A percentile compares a stretch with the other conserved stretches of the same genome.
Conservation (phyloP, 2,888 invertebrate genomes). For the Poecilobothrus nobilitatus region DNA sequence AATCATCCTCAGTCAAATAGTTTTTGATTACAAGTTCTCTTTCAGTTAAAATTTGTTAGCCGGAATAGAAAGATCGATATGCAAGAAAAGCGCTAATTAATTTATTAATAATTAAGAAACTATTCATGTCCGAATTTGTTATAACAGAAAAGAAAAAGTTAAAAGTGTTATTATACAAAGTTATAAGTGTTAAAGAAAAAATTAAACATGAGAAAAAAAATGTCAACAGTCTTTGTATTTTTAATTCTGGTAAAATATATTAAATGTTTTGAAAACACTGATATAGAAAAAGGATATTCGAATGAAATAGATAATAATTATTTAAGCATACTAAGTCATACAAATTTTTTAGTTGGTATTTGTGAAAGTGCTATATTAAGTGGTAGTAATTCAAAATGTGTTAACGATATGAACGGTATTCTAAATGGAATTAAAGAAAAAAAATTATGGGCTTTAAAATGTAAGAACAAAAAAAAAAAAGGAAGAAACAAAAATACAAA, state of each 20-base stretch:
- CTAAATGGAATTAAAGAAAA: background rate
- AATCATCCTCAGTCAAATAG: too few species aligned
- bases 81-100: too few species aligned
- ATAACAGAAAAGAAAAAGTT: too few species aligned
- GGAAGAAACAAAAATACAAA: too few species aligned
- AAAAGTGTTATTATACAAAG: too few species aligned
- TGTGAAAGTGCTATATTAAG: background rate
- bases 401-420: background rate
- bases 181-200: background rate
- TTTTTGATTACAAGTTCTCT: too few species aligned
- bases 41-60: too few species aligned
- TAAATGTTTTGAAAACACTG: background rate
- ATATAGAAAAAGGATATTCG: background rate
- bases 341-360: background rate
- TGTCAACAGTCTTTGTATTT: background rate
- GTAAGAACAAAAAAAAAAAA: conserved; percentile 1
- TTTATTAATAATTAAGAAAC: too few species aligned
- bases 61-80: too few species aligned
- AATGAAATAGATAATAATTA: background rate
- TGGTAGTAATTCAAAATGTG: background rate
- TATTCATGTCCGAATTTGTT: too few species aligned
- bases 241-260: background rate
- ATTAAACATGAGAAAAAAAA: background rate
- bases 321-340: background rate
- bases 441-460: conserved; percentile 7